Evolutionary conservation across 1,140 invertebrate species (phyloP).

Genomic region (Chionoecetes opilio): DNA sequence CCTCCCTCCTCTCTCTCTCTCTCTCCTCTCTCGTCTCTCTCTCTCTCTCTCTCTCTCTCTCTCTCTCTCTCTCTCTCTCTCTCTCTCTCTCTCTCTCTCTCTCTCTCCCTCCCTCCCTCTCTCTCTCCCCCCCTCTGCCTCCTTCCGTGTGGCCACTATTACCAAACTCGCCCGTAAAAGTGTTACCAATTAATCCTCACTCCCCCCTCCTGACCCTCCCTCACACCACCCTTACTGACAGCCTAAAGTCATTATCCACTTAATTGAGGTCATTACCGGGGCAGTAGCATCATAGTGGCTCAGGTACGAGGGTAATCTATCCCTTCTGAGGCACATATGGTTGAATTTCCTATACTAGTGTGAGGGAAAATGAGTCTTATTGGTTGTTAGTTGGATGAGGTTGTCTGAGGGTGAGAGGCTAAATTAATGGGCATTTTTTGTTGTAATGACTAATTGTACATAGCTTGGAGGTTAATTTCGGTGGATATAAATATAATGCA

Average conservation of each 20-base stretch:
- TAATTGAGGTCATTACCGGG: constrained; percentile 52
- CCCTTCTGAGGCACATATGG: not conserved
- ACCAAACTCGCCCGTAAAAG: constrained; percentile 57
- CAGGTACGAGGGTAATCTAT: not conserved
- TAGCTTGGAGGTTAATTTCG: not conserved
- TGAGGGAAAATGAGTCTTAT: not conserved
- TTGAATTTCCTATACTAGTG: not conserved
- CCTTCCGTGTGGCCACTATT: not conserved
- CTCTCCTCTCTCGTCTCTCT: not conserved
- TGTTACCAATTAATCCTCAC: constrained; percentile 48
- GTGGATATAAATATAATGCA: not conserved
- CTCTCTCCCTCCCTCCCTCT: not conserved
- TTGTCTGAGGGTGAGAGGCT: not conserved
- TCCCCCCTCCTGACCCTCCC: not conserved
- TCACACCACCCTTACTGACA: constrained; percentile 39
- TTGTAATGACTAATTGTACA: not conserved
- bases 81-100: not conserved
- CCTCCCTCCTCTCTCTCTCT: not conserved
- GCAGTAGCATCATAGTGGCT: not conserved
- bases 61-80: not conserved
- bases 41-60: not conserved
- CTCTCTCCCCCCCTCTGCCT: not conserved
- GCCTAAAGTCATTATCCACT: not conserved
- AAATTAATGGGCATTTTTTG: not conserved
- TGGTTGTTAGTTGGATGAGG: not conserved